A percentile compares a stretch with the other conserved stretches of the same genome.
Conservation (phyloP, 2,888 invertebrate genomes). For the Noctuana brunneofusca region DNA sequence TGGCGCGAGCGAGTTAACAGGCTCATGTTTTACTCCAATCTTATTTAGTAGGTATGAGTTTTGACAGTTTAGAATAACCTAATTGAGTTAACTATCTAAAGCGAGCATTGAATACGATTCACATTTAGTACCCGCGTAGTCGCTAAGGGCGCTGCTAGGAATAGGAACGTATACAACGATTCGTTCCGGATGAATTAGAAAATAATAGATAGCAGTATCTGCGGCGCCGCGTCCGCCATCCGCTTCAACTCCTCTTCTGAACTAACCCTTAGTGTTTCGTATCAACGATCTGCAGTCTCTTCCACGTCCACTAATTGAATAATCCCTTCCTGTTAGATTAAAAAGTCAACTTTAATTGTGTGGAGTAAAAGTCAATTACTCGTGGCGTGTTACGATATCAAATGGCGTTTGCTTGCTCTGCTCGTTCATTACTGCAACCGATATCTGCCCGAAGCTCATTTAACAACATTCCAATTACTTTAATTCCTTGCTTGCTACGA, state of each 20-base stretch:
- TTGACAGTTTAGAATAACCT: no score
- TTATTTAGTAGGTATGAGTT: no score
- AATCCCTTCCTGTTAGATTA: slow-evolving; percentile 62
- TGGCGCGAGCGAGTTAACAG: no score
- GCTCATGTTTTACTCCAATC: no score
- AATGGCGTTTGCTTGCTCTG: slow-evolving; percentile 46
- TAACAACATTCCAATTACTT: slow-evolving; percentile 14
- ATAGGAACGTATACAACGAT: no score
- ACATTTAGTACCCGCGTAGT: no score
- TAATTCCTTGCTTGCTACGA: not conserved
- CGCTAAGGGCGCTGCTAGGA: no score
- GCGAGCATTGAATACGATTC: no score
- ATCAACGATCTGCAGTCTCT: slow-evolving; percentile 32
- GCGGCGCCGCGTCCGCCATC: no score
- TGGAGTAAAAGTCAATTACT: slow-evolving; percentile 67
- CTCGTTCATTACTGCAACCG: slow-evolving; percentile 41
- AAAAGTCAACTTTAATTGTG: slow-evolving; percentile 59
- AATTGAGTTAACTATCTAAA: no score
- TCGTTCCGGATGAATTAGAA: no score
- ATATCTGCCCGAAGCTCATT: slow-evolving; percentile 39
- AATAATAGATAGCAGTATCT: no score
- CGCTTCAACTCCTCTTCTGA: not conserved
- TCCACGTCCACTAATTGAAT: slow-evolving; percentile 51
- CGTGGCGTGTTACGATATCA: slow-evolving; percentile 40
- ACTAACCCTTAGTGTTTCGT: not conserved